Evolutionary conservation across 2,113 vertebrate genomes (phyloP), one percentile per base, ranked within the genome.

Genomic region (Ginglymostoma cirratum): DNA sequence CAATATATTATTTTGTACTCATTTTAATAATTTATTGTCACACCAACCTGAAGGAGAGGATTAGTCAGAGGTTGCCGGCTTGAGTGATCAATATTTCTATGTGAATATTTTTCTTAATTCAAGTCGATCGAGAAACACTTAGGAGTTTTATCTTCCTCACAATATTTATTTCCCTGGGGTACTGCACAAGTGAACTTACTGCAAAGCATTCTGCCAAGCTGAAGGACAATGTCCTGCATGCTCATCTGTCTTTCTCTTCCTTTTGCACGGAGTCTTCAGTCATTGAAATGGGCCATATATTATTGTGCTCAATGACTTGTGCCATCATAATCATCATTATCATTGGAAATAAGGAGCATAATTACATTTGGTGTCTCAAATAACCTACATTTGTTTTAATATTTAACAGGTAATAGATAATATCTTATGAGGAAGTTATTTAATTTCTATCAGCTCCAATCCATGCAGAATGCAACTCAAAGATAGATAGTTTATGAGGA

Each of bases 321-420:
- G 24, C 38, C 65, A 23, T 69, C 65, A 45, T 69, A 66, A 69
- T 69, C 92, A 66, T 38, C 17, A 67, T 48, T 66, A 67, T 23
- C 17, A 65, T 61, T 27, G 65, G 27, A 92, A 65, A 61, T 61
- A 69, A 45, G 42, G n/a, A 55, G 2, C 10, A 34, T 94, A 19
- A 24, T 27, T 70, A 27, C 19, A 67, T 38, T 94, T 42, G 24
- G 19, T 67, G 61, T n/a, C 90, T 66, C 90, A 93, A 93, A 38
- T 45, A 67, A 94, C 66, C 66, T 70, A 94, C 38, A 94, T 69
- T 42, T 67, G 34, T 69, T 94, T 94, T 94, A 94, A 70, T 94
- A 45, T 69, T 69, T 23, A 15, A 42, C 21, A 69, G 27, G 5
- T 3, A 94, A 94, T 42, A n/a, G 65, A 94, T 42, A 23, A 14